Percentiles rank a stretch among this genome's conserved stretches.
Evolutionary conservation across 2,797 vertebrate genomes (phyloP).

Genomic region (Moxostoma hubbsi): DNA sequence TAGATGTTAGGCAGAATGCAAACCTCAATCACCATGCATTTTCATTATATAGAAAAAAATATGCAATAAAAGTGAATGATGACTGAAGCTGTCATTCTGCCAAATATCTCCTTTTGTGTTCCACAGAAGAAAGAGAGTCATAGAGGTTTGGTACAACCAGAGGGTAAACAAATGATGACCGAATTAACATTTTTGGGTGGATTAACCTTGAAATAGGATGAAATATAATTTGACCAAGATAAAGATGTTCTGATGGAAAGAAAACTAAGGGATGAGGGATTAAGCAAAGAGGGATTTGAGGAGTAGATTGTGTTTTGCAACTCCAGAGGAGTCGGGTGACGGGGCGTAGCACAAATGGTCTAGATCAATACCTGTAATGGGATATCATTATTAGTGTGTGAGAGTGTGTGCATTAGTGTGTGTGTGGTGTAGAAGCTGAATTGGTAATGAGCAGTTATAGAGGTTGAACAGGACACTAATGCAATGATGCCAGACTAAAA

Average conservation of each 20-base stretch:
- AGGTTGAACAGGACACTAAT: slow-evolving; percentile 34
- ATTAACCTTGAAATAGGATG: too few species aligned
- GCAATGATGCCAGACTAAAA: slow-evolving; percentile 33
- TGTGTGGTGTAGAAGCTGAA: slow-evolving; percentile 42
- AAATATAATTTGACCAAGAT: not conserved
- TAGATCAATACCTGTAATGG: slow-evolving; percentile 61
- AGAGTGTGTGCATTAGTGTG: slow-evolving; percentile 22
- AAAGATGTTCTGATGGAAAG: not conserved
- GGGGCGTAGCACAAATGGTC: slow-evolving; percentile 44
- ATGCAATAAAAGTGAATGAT: too few species aligned
- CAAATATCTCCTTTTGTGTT: too few species aligned
- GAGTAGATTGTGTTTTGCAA: slow-evolving; percentile 39
- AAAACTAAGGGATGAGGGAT: not conserved
- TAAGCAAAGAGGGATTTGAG: not conserved
- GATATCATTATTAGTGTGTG: slow-evolving; percentile 59
- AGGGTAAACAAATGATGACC: too few species aligned
- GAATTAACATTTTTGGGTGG: too few species aligned
- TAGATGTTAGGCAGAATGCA: too few species aligned
- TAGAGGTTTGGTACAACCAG: too few species aligned
- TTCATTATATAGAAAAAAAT: too few species aligned
- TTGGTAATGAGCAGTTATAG: slow-evolving; percentile 45
- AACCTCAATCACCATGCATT: too few species aligned
- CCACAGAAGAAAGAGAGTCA: too few species aligned
- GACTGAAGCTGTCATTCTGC: too few species aligned
- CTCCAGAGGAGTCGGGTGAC: slow-evolving; percentile 48